A percentile compares a stretch with the other conserved stretches of the same genome.
phyloP scores from a whole-genome alignment of 2,888 invertebrate genomes.

The Nomada ferruginata region DNA sequence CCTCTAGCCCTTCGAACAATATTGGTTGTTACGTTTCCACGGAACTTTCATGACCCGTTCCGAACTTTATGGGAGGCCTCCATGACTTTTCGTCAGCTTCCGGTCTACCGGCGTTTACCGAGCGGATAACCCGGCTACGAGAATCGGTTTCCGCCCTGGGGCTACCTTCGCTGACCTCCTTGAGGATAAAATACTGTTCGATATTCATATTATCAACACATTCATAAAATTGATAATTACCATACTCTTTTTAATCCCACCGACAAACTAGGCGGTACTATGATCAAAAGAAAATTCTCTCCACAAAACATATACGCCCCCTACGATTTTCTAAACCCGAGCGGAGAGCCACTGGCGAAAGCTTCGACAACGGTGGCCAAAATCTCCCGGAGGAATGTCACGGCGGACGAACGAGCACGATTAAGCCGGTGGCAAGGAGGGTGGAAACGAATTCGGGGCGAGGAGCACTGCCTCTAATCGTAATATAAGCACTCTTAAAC shows the following conservation, averaged over 20 bases:
- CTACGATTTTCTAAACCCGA: neutral
- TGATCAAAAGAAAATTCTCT: no score
- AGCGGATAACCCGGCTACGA: conserved; percentile 6
- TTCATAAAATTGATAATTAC: no score
- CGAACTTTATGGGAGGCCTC: neutral
- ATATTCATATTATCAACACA: neutral
- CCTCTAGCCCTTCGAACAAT: conserved; percentile 28
- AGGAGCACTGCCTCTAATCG: conserved; percentile 58
- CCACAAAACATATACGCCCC: no score
- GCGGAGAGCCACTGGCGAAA: neutral
- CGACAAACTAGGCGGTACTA: no score
- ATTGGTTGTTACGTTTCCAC: conserved; percentile 38
- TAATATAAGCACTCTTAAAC: conserved; percentile 74
- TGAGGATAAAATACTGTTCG: neutral
- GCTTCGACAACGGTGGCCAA: neutral
- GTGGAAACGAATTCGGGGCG: conserved; percentile 33
- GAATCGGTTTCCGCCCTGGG: neutral
- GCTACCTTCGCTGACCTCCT: neutral
- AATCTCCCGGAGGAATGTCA: neutral
- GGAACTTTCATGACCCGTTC: conserved; percentile 9
- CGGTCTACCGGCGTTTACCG: neutral
- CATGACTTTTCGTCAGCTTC: conserved; percentile 19
- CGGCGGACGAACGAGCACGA: conserved; percentile 22
- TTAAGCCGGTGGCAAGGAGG: conserved; percentile 24
- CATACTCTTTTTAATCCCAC: no score